Percentiles rank a stretch among this genome's conserved stretches.
These are phyloP conservation scores for Notiomystis cincta DNA, from an alignment of 2,113 vertebrate genomes.

Conservation along the genomic window DNA sequence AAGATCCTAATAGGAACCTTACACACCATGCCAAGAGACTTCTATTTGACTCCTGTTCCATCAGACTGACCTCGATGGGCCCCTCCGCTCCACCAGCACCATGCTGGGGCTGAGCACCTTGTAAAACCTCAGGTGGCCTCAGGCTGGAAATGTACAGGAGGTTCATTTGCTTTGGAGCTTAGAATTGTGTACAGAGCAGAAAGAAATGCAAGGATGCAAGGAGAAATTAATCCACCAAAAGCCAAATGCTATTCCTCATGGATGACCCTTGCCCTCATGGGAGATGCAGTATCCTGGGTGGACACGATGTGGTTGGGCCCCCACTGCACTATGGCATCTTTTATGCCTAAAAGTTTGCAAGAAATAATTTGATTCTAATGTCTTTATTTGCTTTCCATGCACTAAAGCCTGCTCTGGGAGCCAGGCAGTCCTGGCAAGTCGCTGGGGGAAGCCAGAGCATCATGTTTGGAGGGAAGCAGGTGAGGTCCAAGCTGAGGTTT, in stretches of 20 bases:
- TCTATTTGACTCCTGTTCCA: not conserved
- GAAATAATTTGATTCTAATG: not conserved
- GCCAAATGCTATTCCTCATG: not conserved
- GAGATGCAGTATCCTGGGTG: not conserved
- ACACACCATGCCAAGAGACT: not conserved
- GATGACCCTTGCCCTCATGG: not conserved
- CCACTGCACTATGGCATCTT: not conserved
- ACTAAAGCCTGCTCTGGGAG: not conserved
- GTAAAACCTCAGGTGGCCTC: not conserved
- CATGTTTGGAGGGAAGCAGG: not conserved
- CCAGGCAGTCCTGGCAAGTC: not conserved
- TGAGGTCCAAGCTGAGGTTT: not conserved
- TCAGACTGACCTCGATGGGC: not conserved
- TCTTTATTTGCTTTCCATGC: not conserved
- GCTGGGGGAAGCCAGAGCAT: not conserved
- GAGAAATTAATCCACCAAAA: not conserved
- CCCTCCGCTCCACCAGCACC: not conserved
- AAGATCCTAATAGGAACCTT: not conserved
- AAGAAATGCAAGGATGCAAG: not conserved
- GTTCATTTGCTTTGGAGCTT: not conserved
- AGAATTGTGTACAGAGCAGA: rapidly evolving
- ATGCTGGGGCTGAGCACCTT: not conserved
- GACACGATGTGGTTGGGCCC: rapidly evolving
- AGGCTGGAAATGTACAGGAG: not conserved
- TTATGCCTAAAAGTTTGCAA: not conserved